A percentile compares a stretch with the other conserved stretches of the same genome.
Evolutionary conservation across 2,888 invertebrate species (phyloP).

Genomic region (Clunio marinus): DNA sequence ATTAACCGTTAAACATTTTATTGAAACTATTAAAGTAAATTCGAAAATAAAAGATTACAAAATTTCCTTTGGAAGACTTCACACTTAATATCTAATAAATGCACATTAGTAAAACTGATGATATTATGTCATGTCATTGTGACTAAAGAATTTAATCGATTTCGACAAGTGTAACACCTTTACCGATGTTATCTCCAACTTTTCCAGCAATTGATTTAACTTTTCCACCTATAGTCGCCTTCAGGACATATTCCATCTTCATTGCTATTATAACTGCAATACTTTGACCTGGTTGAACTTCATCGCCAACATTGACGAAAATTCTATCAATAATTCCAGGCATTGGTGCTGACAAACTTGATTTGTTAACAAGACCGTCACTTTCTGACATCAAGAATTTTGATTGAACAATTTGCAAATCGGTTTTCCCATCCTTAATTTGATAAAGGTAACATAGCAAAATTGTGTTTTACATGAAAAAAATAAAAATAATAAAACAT

Average conservation of each 20-base stretch:
- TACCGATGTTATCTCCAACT: slow-evolving; percentile 78
- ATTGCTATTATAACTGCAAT: slow-evolving; percentile 94
- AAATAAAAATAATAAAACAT: too few relatives aligned
- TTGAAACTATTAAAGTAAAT: too few relatives aligned
- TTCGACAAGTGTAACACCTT: slow-evolving; percentile 61
- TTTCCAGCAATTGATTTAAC: slow-evolving; percentile 68
- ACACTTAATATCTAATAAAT: slow-evolving; percentile 1
- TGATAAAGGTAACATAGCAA: slow-evolving; percentile 8
- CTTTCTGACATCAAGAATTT: slow-evolving; percentile 55
- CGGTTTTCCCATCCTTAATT: slow-evolving; percentile 63
- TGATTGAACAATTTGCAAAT: slow-evolving; percentile 59
- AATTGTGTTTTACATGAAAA: background rate
- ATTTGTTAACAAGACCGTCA: slow-evolving; percentile 51
- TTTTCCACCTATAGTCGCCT: slow-evolving; percentile 72
- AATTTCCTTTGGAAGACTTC: background rate
- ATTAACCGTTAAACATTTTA: too few relatives aligned
- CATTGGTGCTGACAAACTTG: slow-evolving; percentile 80
- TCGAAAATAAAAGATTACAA: too few relatives aligned
- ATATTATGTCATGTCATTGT: background rate
- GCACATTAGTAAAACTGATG: background rate
- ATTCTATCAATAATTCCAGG: slow-evolving; percentile 93
- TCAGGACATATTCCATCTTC: slow-evolving; percentile 99
- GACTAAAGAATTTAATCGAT: slow-evolving; percentile 55
- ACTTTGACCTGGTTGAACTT: slow-evolving; percentile 81
- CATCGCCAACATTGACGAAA: slow-evolving; percentile 74